Evolutionary conservation across 2,797 vertebrate species (phyloP).

Genomic region (Salmo trutta): DNA sequence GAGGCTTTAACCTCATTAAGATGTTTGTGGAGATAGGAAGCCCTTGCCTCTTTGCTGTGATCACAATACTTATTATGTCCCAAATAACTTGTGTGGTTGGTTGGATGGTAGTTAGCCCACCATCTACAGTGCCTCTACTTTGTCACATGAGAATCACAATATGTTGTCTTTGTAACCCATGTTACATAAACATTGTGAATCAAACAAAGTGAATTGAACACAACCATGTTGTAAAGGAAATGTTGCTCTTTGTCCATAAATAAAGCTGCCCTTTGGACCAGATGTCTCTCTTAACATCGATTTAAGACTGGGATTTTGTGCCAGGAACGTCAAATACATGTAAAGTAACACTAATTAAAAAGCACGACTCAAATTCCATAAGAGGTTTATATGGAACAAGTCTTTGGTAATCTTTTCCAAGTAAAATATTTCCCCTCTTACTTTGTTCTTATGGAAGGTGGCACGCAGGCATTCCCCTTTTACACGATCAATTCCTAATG

Average conservation of each 20-base stretch:
- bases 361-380: conserved; percentile 14
- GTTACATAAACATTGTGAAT: background rate
- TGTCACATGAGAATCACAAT: background rate
- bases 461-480: conserved; percentile 8
- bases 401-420: conserved; percentile 7
- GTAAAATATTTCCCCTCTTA: conserved; percentile 4
- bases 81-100: background rate
- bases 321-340: background rate
- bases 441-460: conserved; percentile 9
- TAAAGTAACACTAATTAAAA: conserved; percentile 13
- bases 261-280: background rate
- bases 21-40: background rate
- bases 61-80: background rate
- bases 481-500: conserved; percentile 22
- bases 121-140: background rate
- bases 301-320: background rate
- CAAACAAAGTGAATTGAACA: background rate
- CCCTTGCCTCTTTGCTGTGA: background rate
- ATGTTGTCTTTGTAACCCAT: background rate
- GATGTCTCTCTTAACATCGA: background rate
- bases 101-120: background rate
- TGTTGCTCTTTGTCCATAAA: background rate
- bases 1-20: conserved; percentile 3
- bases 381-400: conserved; percentile 11
- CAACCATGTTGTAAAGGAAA: background rate